Percentiles rank a stretch among this genome's conserved stretches.
Evolutionary conservation across 2,113 vertebrate genomes (phyloP).

Genomic region (Callipepla californica): DNA sequence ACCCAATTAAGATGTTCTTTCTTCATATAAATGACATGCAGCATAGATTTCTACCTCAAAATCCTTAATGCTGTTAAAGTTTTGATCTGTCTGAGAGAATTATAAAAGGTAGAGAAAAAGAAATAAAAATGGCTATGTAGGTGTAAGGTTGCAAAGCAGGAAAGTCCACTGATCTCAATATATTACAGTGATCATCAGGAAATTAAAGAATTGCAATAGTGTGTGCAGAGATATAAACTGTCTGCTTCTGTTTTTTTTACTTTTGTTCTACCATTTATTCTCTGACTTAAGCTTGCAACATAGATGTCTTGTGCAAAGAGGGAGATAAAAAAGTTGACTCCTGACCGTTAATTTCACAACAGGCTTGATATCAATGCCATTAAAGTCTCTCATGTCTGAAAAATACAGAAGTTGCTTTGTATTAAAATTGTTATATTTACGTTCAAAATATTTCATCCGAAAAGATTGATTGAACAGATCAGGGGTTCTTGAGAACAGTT

Average conservation of each 20-base stretch:
- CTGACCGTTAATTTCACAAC: neutral
- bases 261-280: neutral
- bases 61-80: constrained; percentile 47
- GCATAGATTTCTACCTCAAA: constrained; percentile 50
- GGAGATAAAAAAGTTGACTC: neutral
- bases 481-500: neutral
- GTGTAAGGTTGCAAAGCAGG: constrained; percentile 71
- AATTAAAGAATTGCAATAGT: constrained; percentile 61
- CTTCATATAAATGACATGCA: constrained; percentile 45
- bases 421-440: neutral
- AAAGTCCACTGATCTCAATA: constrained; percentile 65
- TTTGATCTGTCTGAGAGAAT: constrained; percentile 71
- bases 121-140: constrained; percentile 41
- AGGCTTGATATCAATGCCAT: neutral
- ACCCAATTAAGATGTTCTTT: constrained; percentile 68
- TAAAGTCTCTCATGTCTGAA: neutral
- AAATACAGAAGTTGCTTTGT: neutral
- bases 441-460: neutral
- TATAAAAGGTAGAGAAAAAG: constrained; percentile 34
- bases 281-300: neutral
- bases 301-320: neutral
- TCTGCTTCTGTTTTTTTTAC: constrained; percentile 25
- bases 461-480: neutral
- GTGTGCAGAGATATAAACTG: constrained; percentile 43
- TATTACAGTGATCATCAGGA: constrained; percentile 27